Evolutionary conservation across 2,888 invertebrate species (phyloP).

Genomic region (Nephrotoma appendiculata): DNA sequence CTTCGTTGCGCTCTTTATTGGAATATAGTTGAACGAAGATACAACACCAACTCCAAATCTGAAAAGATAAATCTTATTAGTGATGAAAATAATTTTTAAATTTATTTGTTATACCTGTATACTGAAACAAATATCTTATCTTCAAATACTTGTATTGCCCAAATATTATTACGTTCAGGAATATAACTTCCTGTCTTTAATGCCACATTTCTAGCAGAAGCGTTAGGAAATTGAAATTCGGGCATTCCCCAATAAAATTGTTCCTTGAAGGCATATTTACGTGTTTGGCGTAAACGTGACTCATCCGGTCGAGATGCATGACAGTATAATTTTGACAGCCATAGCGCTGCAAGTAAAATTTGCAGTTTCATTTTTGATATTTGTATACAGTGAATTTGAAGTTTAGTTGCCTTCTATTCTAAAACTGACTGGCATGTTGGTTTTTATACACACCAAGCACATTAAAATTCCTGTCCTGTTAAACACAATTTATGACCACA

Average conservation of each 20-base stretch:
- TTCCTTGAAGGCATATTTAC: not conserved
- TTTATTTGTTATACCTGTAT: not conserved
- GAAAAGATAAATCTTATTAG: not conserved
- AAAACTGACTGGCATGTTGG: not conserved
- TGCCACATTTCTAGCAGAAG: not conserved
- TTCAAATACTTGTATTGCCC: not conserved
- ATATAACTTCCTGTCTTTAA: not conserved
- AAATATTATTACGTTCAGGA: not conserved
- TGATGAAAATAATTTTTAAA: not conserved
- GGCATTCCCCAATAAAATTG: not conserved
- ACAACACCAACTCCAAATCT: conserved; percentile 57
- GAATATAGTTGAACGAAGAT: conserved; percentile 52
- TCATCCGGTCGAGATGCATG: not conserved
- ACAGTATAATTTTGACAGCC: not conserved
- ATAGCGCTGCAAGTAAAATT: not conserved
- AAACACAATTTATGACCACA: not conserved
- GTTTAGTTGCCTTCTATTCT: not conserved
- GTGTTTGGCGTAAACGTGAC: too few relatives aligned
- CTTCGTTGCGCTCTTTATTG: conserved; percentile 37
- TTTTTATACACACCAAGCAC: not conserved
- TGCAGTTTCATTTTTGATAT: not conserved
- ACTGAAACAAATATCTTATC: not conserved
- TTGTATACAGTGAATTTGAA: not conserved
- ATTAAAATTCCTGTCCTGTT: not conserved
- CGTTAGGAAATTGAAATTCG: not conserved